Evolutionary conservation across 2,888 invertebrate genomes (phyloP).

Genomic region (Acanthosepion pharaonis): DNA sequence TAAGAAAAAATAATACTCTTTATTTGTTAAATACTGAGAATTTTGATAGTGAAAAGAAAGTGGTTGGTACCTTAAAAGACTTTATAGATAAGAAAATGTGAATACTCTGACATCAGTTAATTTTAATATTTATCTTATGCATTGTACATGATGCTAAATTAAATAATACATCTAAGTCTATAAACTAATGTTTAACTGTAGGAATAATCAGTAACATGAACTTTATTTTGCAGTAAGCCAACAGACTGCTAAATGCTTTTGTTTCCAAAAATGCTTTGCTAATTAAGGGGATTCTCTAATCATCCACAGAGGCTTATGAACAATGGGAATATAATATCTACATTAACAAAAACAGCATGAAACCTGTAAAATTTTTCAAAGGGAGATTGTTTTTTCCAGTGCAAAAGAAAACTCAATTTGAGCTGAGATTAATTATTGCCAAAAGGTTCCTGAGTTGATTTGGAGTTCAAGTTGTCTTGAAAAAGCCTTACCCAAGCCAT

Average conservation of each 20-base stretch:
- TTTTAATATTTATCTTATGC: too few species aligned
- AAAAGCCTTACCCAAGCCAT: background rate
- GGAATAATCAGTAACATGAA: background rate
- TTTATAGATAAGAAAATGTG: too few species aligned
- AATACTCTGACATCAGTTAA: too few species aligned
- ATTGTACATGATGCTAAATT: too few species aligned
- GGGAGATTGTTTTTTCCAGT: background rate
- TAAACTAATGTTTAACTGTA: background rate
- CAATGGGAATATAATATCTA: background rate
- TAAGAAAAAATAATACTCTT: too few species aligned
- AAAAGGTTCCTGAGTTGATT: background rate
- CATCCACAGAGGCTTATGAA: background rate
- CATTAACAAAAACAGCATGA: background rate
- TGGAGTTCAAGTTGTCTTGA: background rate
- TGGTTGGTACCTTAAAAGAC: too few species aligned
- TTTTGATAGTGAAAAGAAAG: too few species aligned
- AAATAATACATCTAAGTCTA: background rate
- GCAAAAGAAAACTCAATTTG: background rate
- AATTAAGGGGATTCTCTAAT: background rate
- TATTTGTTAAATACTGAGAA: too few species aligned
- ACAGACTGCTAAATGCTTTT: background rate
- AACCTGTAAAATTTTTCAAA: background rate
- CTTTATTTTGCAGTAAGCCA: background rate
- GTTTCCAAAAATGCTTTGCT: background rate
- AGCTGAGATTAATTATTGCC: background rate